phyloP scores from a whole-genome alignment of 2,113 vertebrate genomes.

The Erythrocercus mccallii region DNA sequence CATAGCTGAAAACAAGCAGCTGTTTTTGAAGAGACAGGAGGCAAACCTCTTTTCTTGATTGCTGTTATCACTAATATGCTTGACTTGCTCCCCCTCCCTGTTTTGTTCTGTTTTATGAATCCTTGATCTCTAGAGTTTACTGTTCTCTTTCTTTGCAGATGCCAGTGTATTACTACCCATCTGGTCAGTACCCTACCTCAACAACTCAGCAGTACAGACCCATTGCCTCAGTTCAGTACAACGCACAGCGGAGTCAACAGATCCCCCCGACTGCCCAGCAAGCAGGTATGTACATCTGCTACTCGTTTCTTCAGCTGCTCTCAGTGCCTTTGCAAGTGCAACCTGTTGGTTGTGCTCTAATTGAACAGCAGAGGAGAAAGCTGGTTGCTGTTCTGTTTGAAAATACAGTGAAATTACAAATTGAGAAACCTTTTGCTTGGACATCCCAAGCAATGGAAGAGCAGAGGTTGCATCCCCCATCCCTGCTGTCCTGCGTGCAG shows the following conservation, averaged over 20 bases:
- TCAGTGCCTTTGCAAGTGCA: not conserved
- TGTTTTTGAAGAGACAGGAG: not conserved
- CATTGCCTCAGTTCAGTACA: conserved; percentile 81
- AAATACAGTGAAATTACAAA: not conserved
- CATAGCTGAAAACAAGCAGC: not conserved
- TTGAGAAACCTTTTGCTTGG: not conserved
- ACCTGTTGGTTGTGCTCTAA: not conserved
- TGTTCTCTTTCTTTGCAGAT: conserved; percentile 73
- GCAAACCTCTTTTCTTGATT: not conserved
- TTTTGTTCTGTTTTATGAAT: not conserved
- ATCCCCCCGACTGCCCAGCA: conserved; percentile 75
- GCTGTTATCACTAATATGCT: not conserved
- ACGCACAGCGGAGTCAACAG: conserved; percentile 74
- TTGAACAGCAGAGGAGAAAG: not conserved
- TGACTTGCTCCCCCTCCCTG: not conserved
- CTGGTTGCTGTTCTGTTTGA: not conserved
- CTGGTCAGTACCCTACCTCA: conserved; percentile 93
- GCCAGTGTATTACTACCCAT: conserved; percentile 86
- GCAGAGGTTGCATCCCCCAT: not conserved
- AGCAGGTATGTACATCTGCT: conserved; percentile 76
- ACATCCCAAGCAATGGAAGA: not conserved
- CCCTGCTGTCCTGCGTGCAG: not conserved
- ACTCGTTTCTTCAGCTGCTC: not conserved
- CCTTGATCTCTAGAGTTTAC: not conserved
- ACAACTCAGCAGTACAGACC: conserved; percentile 84